Evolutionary conservation across 2,888 invertebrate species (phyloP).

Genomic region (Papilio demoleus): DNA sequence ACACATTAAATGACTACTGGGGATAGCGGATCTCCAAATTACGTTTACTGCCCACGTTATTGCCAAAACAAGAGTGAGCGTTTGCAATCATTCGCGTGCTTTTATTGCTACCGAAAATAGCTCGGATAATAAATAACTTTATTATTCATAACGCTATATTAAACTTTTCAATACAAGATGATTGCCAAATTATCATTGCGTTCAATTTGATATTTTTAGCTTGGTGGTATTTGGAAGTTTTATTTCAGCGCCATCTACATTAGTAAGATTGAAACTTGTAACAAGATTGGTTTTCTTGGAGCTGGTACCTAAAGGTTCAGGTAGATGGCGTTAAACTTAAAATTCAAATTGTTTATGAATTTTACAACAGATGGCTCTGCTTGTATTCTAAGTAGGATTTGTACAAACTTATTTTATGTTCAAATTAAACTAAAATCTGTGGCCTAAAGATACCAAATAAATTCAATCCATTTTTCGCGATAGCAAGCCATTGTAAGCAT

Average conservation of each 20-base stretch:
- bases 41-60: neutral
- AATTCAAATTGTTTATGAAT: neutral
- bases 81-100: neutral
- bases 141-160: constrained; percentile 47
- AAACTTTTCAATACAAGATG: constrained; percentile 43
- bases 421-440: neutral
- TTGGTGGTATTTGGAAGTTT: constrained; percentile 25
- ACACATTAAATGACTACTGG: too few species aligned
- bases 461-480: too few species aligned
- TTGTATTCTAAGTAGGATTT: neutral
- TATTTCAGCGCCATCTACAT: constrained; percentile 49
- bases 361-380: neutral
- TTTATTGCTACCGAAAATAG: constrained; percentile 24
- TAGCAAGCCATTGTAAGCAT: too few species aligned
- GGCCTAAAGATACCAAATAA: neutral
- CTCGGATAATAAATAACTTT: constrained; percentile 32
- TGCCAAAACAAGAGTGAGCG: neutral
- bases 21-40: neutral
- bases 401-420: neutral
- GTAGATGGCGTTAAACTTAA: neutral
- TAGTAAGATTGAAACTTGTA: constrained; percentile 24
- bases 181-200: constrained; percentile 52
- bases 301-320: neutral
- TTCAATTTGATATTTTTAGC: constrained; percentile 47
- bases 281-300: neutral